Percentiles rank a stretch among this genome's conserved stretches.
phyloP scores from a whole-genome alignment of 1,140 invertebrate genomes.

The Agrilus planipennis region DNA sequence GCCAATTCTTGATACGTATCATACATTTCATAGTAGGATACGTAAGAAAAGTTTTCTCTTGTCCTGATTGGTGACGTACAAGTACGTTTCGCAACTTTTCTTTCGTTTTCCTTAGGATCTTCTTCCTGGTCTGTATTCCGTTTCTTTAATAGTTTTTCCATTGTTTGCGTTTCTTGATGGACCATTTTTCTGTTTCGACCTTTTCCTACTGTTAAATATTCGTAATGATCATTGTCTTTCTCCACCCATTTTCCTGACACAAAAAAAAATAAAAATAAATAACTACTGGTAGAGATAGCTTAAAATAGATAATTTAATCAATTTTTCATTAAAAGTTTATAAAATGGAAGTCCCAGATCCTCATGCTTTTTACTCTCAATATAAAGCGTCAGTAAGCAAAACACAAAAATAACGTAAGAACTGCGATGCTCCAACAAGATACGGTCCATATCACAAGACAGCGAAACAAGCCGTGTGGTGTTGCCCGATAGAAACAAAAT shows the following conservation, averaged over 20 bases:
- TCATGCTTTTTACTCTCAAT: too few relatives aligned
- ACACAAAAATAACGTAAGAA: too few relatives aligned
- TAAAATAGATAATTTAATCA: not conserved
- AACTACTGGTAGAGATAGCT: not conserved
- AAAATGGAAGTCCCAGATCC: not conserved
- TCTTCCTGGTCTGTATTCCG: too few relatives aligned
- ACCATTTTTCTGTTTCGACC: slow-evolving; percentile 49
- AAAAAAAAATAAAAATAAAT: not conserved
- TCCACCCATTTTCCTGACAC: slow-evolving; percentile 30
- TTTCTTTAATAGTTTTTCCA: slow-evolving; percentile 43
- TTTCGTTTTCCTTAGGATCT: slow-evolving; percentile 41
- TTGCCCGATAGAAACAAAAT: not conserved
- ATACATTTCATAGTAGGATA: slow-evolving; percentile 61
- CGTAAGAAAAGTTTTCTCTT: slow-evolving; percentile 46
- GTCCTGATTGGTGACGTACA: too few relatives aligned
- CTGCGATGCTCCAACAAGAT: too few relatives aligned
- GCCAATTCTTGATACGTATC: slow-evolving; percentile 44
- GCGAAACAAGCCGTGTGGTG: not conserved
- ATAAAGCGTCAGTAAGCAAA: too few relatives aligned
- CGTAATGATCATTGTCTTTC: slow-evolving; percentile 50
- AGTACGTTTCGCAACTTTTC: slow-evolving; percentile 38
- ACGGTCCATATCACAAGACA: too few relatives aligned
- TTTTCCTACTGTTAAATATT: slow-evolving; percentile 46
- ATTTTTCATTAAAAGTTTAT: not conserved
- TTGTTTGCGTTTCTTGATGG: slow-evolving; percentile 53